Evolutionary conservation across 2,113 vertebrate genomes (phyloP).

Genomic region (Origma solitaria): DNA sequence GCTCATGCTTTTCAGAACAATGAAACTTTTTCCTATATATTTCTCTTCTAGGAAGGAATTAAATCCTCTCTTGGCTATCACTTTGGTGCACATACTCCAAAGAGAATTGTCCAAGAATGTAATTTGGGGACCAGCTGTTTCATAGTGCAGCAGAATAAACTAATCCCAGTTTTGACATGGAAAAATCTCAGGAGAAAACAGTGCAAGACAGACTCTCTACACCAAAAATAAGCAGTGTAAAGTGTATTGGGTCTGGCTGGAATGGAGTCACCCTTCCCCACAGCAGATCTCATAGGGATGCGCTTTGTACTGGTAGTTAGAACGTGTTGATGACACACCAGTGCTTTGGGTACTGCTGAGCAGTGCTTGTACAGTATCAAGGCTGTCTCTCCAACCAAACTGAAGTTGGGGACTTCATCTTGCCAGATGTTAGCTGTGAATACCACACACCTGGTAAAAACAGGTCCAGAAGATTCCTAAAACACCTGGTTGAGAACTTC

Average conservation of each 20-base stretch:
- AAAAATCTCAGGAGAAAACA: not conserved
- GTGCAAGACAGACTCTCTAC: not conserved
- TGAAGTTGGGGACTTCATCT: not conserved
- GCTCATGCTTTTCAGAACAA: not conserved
- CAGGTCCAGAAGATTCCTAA: not conserved
- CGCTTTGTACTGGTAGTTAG: not conserved
- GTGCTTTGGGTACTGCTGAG: not conserved
- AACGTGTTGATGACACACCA: rapidly evolving
- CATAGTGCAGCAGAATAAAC: not conserved
- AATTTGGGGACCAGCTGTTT: not conserved
- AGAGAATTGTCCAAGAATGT: not conserved
- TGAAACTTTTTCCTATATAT: not conserved
- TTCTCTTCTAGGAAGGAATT: not conserved
- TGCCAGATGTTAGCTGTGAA: not conserved
- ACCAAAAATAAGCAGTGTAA: not conserved
- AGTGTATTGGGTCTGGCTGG: not conserved
- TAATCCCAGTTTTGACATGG: not conserved
- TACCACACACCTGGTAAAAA: not conserved
- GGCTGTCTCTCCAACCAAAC: not conserved
- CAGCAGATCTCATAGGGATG: not conserved
- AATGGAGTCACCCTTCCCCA: not conserved
- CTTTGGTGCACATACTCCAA: not conserved
- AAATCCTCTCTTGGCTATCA: not conserved
- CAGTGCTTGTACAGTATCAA: not conserved
- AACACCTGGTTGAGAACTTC: not conserved